Evolutionary conservation across 1,140 invertebrate genomes (phyloP), one percentile per base, ranked within the genome.

Genomic region (Magallana gigas): DNA sequence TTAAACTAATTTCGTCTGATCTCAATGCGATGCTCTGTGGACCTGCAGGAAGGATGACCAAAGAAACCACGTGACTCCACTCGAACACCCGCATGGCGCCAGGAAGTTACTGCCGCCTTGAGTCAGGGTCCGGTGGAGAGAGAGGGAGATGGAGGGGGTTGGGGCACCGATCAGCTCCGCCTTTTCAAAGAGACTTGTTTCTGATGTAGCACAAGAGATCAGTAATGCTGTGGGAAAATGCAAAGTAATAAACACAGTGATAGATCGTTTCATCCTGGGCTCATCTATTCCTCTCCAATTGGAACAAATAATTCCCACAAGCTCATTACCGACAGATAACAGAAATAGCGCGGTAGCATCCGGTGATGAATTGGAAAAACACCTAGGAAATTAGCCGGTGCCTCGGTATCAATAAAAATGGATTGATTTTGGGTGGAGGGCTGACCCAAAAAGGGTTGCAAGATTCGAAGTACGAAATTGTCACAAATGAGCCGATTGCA

Each of bases 281-380:
- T 76, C 68, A 76, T 76, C 68, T 36, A 76, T 23, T 29, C 29
- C 23, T 29, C 68, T 76, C 68, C 68, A 76, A 29, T 76, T 76
- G 68, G 68, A 76, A 76, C 68, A 76, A 76, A 76, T 76, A 76
- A 76, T 76, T 76, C 68, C 23, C 68, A 76, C 68, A 76, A 76
- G 68, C 68, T 76, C 68, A 76, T 76, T 76, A 76, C 18, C 7
- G 36, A 23, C 68, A 76, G 68, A 76, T 76, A 76, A 76, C 36
- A 29, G 29, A 76, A 76, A 76, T 76, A 29, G 68, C 68, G 68
- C 68, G 68, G 36, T 76, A 23, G 68, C 68, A 76, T 76, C 68
- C 68, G 68, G 18, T 76, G 68, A 76, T 36, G 68, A 76, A 76
- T 18, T 76, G 68, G 68, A 12, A 76, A 60, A 76, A 76, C 68